Evolutionary conservation across 2,888 invertebrate genomes (phyloP).

Genomic region (Gymnosoma rotundatum): DNA sequence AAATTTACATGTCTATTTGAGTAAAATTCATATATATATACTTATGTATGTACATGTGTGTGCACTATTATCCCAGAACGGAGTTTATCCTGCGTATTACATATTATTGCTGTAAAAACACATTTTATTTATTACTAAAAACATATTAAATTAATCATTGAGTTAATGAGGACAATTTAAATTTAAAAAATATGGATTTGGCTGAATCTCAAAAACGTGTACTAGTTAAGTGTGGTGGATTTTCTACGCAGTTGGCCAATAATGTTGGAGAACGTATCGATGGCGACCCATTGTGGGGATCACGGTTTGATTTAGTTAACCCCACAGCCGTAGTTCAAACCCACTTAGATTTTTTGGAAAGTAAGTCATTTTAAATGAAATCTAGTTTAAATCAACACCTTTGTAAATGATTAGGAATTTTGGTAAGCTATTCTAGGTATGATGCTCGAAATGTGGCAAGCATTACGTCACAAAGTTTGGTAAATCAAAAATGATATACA

Average conservation of each 20-base stretch:
- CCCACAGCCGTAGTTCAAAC: slow-evolving; percentile 90
- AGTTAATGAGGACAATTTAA: background rate
- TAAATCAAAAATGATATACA: too few relatives aligned
- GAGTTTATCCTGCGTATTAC: background rate
- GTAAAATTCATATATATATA: too few relatives aligned
- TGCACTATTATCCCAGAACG: background rate
- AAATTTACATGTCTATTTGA: background rate
- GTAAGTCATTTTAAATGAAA: slow-evolving; percentile 79
- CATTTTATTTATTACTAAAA: background rate
- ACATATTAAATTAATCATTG: background rate
- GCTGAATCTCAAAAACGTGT: slow-evolving; percentile 74
- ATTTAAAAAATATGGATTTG: background rate
- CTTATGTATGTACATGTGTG: too few relatives aligned
- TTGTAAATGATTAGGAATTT: too few relatives aligned
- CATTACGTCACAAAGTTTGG: too few relatives aligned
- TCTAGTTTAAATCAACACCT: too few relatives aligned
- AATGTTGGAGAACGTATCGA: slow-evolving; percentile 89
- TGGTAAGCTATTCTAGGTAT: too few relatives aligned
- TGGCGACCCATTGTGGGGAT: slow-evolving; percentile 94
- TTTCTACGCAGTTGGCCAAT: slow-evolving; percentile 89
- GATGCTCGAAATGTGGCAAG: too few relatives aligned
- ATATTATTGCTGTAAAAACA: background rate
- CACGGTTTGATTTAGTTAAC: slow-evolving; percentile 89
- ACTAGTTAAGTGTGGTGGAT: slow-evolving; percentile 87
- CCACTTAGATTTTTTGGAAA: slow-evolving; percentile 91